Conservation (phyloP, 1,140 invertebrate genomes). For the Meloidogyne chitwoodi region DNA sequence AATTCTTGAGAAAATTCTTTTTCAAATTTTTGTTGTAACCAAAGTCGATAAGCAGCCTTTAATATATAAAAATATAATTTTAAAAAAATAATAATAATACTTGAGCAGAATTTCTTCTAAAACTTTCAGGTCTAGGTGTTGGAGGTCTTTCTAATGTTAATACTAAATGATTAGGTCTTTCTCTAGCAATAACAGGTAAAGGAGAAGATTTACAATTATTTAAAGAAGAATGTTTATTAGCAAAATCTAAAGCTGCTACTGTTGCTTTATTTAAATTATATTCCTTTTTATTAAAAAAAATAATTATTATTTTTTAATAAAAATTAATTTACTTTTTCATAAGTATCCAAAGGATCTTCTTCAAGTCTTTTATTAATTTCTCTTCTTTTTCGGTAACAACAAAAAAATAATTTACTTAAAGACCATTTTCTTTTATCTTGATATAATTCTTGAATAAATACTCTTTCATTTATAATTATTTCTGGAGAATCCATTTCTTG, state of each 20-base stretch:
- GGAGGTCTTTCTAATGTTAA: constrained; percentile 21
- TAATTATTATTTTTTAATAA: not conserved
- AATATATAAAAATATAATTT: not conserved
- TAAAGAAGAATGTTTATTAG: not conserved
- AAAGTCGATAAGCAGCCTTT: constrained; percentile 16
- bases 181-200: not conserved
- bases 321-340: not conserved
- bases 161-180: constrained; percentile 6
- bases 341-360: not conserved
- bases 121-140: constrained; percentile 32
- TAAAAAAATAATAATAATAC: not conserved
- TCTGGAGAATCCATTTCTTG: not conserved
- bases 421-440: not conserved
- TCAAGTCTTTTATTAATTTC: not conserved
- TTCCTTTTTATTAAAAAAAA: not conserved
- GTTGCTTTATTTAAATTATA: not conserved
- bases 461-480: not conserved
- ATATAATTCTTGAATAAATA: not conserved
- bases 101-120: constrained; percentile 31
- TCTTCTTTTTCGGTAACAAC: not conserved
- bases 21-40: constrained; percentile 29
- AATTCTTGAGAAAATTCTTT: constrained; percentile 23
- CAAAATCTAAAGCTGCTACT: not conserved
- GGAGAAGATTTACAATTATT: not conserved
- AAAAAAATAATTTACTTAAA: not conserved